Evolutionary conservation across 2,888 invertebrate species (phyloP).

Genomic region (Euplexia lucipara): DNA sequence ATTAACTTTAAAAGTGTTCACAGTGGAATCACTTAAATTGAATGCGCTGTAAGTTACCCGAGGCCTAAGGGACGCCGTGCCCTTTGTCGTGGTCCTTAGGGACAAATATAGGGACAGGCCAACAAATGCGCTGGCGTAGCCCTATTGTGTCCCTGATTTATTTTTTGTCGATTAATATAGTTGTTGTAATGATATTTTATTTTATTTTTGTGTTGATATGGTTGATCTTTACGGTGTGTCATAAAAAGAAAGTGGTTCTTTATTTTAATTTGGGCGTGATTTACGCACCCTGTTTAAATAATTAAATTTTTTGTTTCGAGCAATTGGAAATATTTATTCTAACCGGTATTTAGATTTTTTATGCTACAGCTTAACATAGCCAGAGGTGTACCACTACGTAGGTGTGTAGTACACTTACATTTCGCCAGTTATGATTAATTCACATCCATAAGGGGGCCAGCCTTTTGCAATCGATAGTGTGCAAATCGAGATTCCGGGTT

Average conservation of each 20-base stretch:
- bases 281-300: neutral
- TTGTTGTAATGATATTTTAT: slow-evolving; percentile 51
- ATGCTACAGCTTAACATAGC: too few relatives aligned
- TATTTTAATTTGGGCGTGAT: slow-evolving; percentile 15
- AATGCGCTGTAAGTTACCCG: slow-evolving; percentile 86
- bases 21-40: slow-evolving; percentile 87
- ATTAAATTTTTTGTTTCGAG: too few relatives aligned
- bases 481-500: too few relatives aligned
- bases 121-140: slow-evolving; percentile 76
- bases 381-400: too few relatives aligned
- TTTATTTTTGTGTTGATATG: slow-evolving; percentile 14
- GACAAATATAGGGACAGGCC: slow-evolving; percentile 71
- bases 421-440: too few relatives aligned
- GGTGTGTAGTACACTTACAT: too few relatives aligned
- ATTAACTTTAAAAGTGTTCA: slow-evolving; percentile 82
- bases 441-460: too few relatives aligned
- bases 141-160: slow-evolving; percentile 62
- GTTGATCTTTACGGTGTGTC: slow-evolving; percentile 9
- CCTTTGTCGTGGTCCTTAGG: slow-evolving; percentile 78
- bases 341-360: too few relatives aligned
- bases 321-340: too few relatives aligned
- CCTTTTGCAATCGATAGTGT: too few relatives aligned
- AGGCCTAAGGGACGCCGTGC: slow-evolving; percentile 72
- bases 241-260: neutral
- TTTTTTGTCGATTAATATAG: slow-evolving; percentile 64